Evolutionary conservation across 2,797 vertebrate genomes (phyloP).

Genomic region (Myiothlypis chrysogaster): DNA sequence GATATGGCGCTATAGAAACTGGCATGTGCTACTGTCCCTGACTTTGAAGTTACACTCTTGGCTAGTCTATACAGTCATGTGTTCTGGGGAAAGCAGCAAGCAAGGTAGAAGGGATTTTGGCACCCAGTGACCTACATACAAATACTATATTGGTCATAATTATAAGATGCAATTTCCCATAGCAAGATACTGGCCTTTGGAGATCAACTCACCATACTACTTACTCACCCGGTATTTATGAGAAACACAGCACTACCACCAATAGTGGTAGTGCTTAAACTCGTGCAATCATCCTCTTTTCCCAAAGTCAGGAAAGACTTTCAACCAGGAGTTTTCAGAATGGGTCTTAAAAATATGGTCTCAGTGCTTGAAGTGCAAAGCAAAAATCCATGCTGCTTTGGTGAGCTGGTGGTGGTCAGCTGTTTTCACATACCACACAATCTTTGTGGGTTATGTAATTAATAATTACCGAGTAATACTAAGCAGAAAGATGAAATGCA

Average conservation of each 20-base stretch:
- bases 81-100: not conserved
- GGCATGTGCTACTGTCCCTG: accelerated
- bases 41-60: not conserved
- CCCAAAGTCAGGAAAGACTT: not conserved
- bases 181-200: not conserved
- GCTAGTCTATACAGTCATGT: not conserved
- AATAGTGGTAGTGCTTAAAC: not conserved
- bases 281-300: not conserved
- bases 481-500: not conserved
- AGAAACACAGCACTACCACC: not conserved
- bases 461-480: not conserved
- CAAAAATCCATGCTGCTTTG: not conserved
- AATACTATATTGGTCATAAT: not conserved
- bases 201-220: not conserved
- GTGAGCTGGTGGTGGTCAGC: not conserved
- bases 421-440: not conserved
- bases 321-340: not conserved
- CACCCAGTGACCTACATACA: not conserved
- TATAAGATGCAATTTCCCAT: not conserved
- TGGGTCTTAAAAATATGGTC: not conserved
- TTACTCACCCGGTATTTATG: not conserved
- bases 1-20: accelerated
- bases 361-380: not conserved
- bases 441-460: not conserved
- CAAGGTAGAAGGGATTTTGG: not conserved